These are phyloP conservation scores for Phyllotreta cruciferae DNA, from an alignment of 2,888 invertebrate genomes.

Conservation along the genomic window DNA sequence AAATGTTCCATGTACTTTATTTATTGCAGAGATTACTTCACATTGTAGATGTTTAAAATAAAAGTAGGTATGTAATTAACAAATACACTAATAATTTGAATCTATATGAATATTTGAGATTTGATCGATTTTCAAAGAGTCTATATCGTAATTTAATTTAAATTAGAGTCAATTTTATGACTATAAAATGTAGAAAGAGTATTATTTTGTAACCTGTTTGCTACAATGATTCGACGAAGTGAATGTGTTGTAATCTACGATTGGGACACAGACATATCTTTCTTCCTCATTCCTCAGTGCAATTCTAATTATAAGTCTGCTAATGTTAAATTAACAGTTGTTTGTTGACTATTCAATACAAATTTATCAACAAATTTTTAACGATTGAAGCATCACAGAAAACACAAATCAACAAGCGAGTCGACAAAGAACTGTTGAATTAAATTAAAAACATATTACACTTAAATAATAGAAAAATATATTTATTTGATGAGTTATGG, in stretches of 20 bases:
- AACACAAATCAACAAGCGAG: slow-evolving; percentile 3
- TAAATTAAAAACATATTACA: background rate
- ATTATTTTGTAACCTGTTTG: no score
- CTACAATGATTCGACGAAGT: no score
- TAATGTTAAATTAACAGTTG: slow-evolving; percentile 22
- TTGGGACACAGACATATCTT: background rate
- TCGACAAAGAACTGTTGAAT: background rate
- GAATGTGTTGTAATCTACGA: slow-evolving; percentile 1
- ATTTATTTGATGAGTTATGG: slow-evolving; percentile 29
- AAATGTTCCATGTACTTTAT: no score
- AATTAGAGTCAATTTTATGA: background rate
- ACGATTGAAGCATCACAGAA: slow-evolving; percentile 1
- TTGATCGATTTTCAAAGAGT: background rate
- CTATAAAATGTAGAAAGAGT: no score
- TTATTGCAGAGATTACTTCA: no score
- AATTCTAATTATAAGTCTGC: slow-evolving; percentile 43
- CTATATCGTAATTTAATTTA: slow-evolving; percentile 7
- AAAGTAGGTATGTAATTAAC: no score
- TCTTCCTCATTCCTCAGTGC: slow-evolving; percentile 40
- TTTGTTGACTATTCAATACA: background rate
- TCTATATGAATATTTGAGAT: no score
- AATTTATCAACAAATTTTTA: no score
- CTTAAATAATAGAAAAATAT: slow-evolving; percentile 19
- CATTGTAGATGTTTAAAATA: no score
- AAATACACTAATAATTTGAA: background rate